phyloP scores from a whole-genome alignment of 1,140 invertebrate genomes.

The Odontomachus brunneus region DNA sequence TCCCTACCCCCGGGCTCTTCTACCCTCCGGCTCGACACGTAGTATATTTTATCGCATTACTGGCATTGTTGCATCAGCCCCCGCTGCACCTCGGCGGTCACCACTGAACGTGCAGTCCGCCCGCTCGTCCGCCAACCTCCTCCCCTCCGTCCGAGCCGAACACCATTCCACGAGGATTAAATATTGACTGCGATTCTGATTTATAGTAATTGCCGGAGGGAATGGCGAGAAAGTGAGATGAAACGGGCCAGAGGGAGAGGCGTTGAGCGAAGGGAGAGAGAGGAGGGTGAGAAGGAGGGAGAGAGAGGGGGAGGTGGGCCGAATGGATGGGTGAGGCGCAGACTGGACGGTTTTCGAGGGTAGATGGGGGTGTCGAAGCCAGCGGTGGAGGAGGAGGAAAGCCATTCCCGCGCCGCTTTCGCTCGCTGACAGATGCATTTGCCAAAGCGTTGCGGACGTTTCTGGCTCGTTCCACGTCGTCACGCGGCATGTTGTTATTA shows the following conservation, averaged over 20 bases:
- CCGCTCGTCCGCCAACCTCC: conserved; percentile 43
- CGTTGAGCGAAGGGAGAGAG: conserved; percentile 45
- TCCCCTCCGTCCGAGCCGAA: conserved; percentile 66
- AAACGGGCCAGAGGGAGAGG: conserved; percentile 60
- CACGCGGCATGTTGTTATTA: conserved; percentile 74
- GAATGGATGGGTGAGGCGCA: conserved; percentile 67
- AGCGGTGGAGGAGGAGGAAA: conserved; percentile 71
- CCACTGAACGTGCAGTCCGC: conserved; percentile 59
- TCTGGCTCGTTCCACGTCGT: conserved; percentile 73
- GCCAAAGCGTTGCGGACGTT: conserved; percentile 78
- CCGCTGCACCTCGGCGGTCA: conserved; percentile 64
- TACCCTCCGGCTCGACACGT: conserved; percentile 67
- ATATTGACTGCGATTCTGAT: conserved; percentile 85
- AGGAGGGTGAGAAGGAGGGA: conserved; percentile 29
- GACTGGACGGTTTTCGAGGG: conserved; percentile 63
- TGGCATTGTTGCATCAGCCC: conserved; percentile 81
- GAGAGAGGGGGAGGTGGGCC: conserved; percentile 61
- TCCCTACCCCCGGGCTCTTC: conserved; percentile 32
- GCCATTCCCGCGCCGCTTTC: conserved; percentile 80
- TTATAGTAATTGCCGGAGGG: conserved; percentile 84
- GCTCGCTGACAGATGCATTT: conserved; percentile 82
- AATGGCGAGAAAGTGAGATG: conserved; percentile 69
- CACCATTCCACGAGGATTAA: conserved; percentile 84
- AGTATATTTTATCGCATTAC: conserved; percentile 83
- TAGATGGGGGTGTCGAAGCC: conserved; percentile 46